Evolutionary conservation across 2,797 vertebrate genomes (phyloP).

Genomic region (Pteronotus mesoamericanus): DNA sequence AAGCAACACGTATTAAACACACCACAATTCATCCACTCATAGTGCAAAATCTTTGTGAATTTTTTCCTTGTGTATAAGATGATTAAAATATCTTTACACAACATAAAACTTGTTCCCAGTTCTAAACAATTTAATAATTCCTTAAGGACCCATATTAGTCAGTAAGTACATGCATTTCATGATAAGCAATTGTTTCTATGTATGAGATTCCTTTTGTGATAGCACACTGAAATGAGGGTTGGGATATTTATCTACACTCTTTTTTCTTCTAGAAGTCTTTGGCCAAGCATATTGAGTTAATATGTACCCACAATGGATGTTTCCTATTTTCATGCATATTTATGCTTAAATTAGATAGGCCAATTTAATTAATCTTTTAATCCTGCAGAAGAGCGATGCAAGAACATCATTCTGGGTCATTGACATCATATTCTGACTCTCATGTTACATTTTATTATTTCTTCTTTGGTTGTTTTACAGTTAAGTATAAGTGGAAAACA

Average conservation of each 20-base stretch:
- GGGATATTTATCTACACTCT: background rate
- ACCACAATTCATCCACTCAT: background rate
- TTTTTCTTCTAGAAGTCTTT: constrained; percentile 15
- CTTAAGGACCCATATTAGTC: background rate
- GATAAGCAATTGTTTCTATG: background rate
- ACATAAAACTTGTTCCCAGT: background rate
- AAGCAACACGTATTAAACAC: background rate
- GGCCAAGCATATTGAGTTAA: constrained; percentile 23
- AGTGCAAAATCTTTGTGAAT: background rate
- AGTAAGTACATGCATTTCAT: background rate
- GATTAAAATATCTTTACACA: constrained; percentile 44
- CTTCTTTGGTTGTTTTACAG: background rate
- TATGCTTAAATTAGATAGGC: background rate
- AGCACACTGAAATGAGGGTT: background rate
- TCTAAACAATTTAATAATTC: constrained; percentile 20
- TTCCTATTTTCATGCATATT: constrained; percentile 10
- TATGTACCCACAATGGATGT: background rate
- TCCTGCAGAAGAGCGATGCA: background rate
- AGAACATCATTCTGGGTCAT: background rate
- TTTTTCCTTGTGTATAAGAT: background rate
- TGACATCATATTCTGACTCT: background rate
- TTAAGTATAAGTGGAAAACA: background rate
- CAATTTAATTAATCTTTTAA: constrained; percentile 39
- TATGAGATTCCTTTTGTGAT: constrained; percentile 10
- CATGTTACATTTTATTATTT: background rate